Conservation (phyloP, 2,888 invertebrate genomes). For the Sesia bembeciformis region DNA sequence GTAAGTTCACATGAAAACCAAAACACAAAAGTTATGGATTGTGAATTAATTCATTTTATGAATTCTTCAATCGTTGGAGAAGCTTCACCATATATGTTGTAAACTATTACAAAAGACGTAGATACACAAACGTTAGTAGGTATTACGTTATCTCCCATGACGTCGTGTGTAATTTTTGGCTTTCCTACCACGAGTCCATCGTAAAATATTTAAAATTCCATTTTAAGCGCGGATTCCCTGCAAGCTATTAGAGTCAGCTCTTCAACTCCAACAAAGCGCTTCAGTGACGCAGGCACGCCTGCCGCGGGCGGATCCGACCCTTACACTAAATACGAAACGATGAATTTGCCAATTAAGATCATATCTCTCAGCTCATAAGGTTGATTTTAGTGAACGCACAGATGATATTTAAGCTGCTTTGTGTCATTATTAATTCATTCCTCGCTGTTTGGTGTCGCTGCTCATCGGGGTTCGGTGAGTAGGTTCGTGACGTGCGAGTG, state of each 20-base stretch:
- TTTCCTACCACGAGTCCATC: constrained; percentile 29
- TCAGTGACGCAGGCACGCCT: constrained; percentile 53
- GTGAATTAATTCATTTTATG: too few relatives aligned
- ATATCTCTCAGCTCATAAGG: constrained; percentile 48
- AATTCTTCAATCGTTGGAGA: too few relatives aligned
- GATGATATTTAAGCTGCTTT: constrained; percentile 51
- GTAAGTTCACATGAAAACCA: too few relatives aligned
- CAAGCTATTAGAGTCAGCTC: constrained; percentile 72
- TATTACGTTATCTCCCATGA: too few relatives aligned
- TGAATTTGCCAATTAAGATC: constrained; percentile 57
- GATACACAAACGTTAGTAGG: too few relatives aligned
- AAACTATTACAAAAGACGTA: too few relatives aligned
- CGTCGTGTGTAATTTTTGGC: background rate
- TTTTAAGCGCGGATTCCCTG: constrained; percentile 66
- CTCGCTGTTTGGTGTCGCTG: constrained; percentile 66
- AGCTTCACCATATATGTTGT: too few relatives aligned
- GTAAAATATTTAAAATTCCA: constrained; percentile 69
- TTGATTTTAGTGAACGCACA: constrained; percentile 32
- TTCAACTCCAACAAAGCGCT: constrained; percentile 70
- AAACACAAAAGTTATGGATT: too few relatives aligned
- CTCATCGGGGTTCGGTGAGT: constrained; percentile 55
- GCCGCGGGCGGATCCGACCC: constrained; percentile 44
- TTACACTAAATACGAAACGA: constrained; percentile 42
- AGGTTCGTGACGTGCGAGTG: constrained; percentile 43
- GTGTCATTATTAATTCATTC: constrained; percentile 63